These are phyloP conservation scores for Pionites leucogaster DNA, from an alignment of 2,113 vertebrate genomes.

Conservation along the genomic window DNA sequence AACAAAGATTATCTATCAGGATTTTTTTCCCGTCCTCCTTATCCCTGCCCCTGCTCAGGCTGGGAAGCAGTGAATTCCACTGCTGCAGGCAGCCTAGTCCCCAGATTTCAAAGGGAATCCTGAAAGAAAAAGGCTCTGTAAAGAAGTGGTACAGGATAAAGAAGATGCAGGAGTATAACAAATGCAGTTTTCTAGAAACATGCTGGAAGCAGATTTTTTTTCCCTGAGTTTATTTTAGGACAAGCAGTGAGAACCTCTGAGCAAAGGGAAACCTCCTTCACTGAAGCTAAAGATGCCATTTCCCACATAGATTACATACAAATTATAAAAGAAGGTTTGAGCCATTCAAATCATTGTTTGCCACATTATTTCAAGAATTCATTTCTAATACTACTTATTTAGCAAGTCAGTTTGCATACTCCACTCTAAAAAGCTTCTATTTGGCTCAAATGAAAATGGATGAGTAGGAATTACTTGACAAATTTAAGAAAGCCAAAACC, in stretches of 20 bases:
- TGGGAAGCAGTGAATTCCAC: not conserved
- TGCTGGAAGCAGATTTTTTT: not conserved
- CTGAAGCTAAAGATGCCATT: not conserved
- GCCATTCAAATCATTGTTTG: not conserved
- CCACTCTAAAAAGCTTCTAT: not conserved
- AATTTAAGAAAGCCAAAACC: not conserved
- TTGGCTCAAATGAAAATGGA: not conserved
- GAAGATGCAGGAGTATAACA: not conserved
- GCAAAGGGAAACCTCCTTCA: not conserved
- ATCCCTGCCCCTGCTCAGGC: not conserved
- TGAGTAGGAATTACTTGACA: not conserved
- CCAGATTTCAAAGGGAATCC: not conserved
- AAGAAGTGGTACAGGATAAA: not conserved
- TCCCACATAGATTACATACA: not conserved
- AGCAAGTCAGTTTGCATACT: not conserved
- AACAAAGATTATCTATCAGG: not conserved
- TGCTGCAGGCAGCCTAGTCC: not conserved
- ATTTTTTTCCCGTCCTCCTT: not conserved
- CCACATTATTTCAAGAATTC: not conserved
- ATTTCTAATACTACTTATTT: not conserved
- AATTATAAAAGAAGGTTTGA: not conserved
- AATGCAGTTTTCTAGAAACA: not conserved
- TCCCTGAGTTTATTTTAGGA: not conserved
- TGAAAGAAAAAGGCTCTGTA: not conserved
- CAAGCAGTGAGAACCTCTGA: not conserved